A percentile compares a stretch with the other conserved stretches of the same genome.
phyloP scores from a whole-genome alignment of 2,797 vertebrate genomes.

The Hyperoplus immaculatus region DNA sequence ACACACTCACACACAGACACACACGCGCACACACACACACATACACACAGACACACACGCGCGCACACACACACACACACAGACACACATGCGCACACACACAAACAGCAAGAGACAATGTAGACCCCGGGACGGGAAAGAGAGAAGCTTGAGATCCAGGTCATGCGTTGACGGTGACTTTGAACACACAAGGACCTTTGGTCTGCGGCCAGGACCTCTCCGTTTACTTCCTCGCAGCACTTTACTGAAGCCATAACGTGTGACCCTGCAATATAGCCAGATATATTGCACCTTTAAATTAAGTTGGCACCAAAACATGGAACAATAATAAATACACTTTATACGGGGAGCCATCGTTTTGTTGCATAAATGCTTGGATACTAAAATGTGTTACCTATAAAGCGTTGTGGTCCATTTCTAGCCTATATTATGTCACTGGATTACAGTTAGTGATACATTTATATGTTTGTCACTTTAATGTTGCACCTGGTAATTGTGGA shows the following conservation, averaged over 20 bases:
- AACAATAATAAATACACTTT: no score
- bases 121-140: slow-evolving; percentile 39
- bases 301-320: no score
- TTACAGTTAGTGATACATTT: no score
- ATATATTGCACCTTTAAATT: neutral
- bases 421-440: no score
- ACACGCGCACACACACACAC: no score
- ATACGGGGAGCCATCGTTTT: no score
- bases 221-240: slow-evolving; percentile 28
- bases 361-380: no score
- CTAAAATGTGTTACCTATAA: no score
- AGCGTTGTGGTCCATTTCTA: no score
- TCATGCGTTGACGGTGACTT: slow-evolving; percentile 51
- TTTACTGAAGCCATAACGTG: neutral
- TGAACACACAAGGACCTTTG: slow-evolving; percentile 60
- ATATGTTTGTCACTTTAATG: no score
- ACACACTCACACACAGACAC: neutral
- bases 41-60: neutral
- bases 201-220: slow-evolving; percentile 41
- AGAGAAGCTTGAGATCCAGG: slow-evolving; percentile 62
- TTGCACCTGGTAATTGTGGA: no score
- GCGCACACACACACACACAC: neutral
- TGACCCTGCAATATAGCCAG: neutral
- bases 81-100: slow-evolving; percentile 12
- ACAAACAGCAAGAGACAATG: slow-evolving; percentile 18